Conservation (phyloP, 2,113 vertebrate species). For the Rhombomys opimus region DNA sequence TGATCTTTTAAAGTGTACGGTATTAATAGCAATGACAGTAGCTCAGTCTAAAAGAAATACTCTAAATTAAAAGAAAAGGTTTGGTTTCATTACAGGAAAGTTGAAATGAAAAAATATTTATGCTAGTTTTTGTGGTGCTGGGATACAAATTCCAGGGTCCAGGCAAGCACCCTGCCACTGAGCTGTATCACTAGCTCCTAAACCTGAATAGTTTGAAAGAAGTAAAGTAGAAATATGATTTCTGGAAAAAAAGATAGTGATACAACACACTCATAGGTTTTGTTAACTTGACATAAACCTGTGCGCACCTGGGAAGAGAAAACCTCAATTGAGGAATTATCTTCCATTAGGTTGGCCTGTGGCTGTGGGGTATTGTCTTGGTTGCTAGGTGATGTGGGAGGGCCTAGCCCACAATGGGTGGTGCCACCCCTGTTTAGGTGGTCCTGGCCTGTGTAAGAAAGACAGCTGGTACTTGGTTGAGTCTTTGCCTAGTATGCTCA, state of each 20-base stretch:
- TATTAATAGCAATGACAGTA: not conserved
- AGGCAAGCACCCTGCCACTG: not conserved
- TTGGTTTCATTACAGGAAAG: conserved; percentile 47
- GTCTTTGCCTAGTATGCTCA: not conserved
- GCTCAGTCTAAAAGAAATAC: conserved; percentile 25
- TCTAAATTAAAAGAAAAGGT: conserved; percentile 35
- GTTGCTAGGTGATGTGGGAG: not conserved
- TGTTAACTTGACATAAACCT: not conserved
- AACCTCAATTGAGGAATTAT: not conserved
- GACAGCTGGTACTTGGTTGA: not conserved
- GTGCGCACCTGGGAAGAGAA: not conserved
- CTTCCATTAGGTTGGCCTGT: not conserved
- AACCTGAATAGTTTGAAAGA: not conserved
- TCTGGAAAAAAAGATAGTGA: not conserved
- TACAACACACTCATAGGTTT: not conserved
- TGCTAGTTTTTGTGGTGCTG: not conserved
- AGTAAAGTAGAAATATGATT: conserved; percentile 22
- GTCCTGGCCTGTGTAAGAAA: not conserved
- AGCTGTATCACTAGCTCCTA: not conserved
- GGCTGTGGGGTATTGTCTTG: not conserved
- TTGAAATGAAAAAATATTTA: not conserved
- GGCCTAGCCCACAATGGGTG: not conserved
- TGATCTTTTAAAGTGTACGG: conserved; percentile 1
- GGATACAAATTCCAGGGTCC: not conserved
- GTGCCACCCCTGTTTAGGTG: not conserved